Evolutionary conservation across 2,888 invertebrate species (phyloP).

Genomic region (Antheraea yamamai): DNA sequence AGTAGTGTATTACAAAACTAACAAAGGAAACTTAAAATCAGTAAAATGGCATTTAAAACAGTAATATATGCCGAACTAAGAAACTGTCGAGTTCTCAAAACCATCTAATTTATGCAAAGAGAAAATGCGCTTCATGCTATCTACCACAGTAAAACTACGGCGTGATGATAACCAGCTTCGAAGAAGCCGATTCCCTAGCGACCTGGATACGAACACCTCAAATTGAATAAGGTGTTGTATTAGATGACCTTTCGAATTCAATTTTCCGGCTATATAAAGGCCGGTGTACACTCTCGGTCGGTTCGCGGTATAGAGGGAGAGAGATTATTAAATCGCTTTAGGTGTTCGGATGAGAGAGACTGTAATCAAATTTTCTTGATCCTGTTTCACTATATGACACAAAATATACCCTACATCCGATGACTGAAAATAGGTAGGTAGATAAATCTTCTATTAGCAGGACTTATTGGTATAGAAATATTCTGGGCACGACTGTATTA

Average conservation of each 20-base stretch:
- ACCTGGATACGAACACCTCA: slow-evolving; percentile 12
- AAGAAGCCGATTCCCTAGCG: neutral
- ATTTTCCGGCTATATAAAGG: neutral
- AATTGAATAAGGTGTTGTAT: slow-evolving; percentile 11
- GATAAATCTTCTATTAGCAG: too few relatives aligned
- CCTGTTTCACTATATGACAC: neutral
- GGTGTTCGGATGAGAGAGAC: neutral
- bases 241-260: slow-evolving; percentile 6
- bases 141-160: neutral
- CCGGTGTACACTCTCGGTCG: neutral
- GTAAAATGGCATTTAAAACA: too few relatives aligned
- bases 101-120: neutral
- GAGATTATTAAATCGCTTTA: neutral
- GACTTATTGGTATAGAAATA: too few relatives aligned
- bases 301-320: neutral
- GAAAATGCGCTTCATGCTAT: neutral
- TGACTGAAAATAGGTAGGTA: too few relatives aligned
- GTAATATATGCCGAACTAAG: too few relatives aligned
- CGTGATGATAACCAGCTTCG: neutral
- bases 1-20: too few relatives aligned
- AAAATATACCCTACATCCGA: too few relatives aligned
- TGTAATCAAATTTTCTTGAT: neutral
- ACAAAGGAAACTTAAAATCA: too few relatives aligned
- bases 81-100: too few relatives aligned
- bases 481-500: too few relatives aligned